Evolutionary conservation across 2,888 invertebrate species (phyloP).

Genomic region (Andrena marginata): DNA sequence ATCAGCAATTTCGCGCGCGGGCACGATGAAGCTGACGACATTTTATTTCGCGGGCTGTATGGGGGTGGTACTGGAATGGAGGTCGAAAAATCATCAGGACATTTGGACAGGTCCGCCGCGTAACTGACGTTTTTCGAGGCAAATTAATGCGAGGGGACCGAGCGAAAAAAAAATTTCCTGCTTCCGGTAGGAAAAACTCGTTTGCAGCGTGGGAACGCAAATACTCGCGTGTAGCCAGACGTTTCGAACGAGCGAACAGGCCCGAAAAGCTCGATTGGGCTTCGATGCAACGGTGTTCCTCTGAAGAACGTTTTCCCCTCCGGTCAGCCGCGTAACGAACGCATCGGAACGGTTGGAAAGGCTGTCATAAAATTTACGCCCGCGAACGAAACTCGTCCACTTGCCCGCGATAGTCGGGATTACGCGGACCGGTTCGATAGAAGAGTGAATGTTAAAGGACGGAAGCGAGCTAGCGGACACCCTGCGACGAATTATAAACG

Average conservation of each 20-base stretch:
- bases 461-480: not conserved
- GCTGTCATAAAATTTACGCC: not conserved
- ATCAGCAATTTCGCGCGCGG: slow-evolving; percentile 43
- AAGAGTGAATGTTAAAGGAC: not conserved
- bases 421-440: not conserved
- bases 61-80: not conserved
- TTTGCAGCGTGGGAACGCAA: slow-evolving; percentile 39
- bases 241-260: slow-evolving; percentile 1
- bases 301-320: slow-evolving; percentile 21
- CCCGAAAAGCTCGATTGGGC: slow-evolving; percentile 32
- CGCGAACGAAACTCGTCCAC: not conserved
- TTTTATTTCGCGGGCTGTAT: slow-evolving; percentile 28
- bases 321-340: slow-evolving; percentile 15
- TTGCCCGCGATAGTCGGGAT: not conserved
- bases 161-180: slow-evolving; percentile 16
- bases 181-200: slow-evolving; percentile 22
- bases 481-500: slow-evolving; percentile 53
- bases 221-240: slow-evolving; percentile 8
- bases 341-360: not conserved
- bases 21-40: slow-evolving; percentile 31
- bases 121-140: slow-evolving; percentile 38
- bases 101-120: slow-evolving; percentile 15
- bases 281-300: slow-evolving; percentile 36
- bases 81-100: slow-evolving; percentile 47
- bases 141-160: slow-evolving; percentile 47